Evolutionary conservation across 2,113 vertebrate species (phyloP).

Genomic region (Cisticola juncidis): DNA sequence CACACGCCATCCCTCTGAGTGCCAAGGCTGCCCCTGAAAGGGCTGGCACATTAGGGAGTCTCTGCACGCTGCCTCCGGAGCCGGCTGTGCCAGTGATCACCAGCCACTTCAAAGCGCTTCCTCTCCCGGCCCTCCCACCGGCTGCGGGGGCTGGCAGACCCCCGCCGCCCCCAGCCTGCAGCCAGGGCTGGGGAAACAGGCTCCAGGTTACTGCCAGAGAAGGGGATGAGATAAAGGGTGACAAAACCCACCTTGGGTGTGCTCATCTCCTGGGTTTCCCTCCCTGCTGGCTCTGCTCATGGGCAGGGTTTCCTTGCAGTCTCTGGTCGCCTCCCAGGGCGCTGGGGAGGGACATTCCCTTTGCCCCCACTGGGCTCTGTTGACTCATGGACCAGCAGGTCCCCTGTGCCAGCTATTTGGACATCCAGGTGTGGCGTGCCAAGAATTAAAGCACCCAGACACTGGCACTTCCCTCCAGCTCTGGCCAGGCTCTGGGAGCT

Average conservation of each 20-base stretch:
- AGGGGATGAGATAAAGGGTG: not conserved
- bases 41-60: constrained; percentile 33
- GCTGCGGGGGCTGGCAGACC: not conserved
- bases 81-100: constrained; percentile 46
- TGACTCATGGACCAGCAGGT: not conserved
- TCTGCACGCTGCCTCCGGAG: constrained; percentile 54
- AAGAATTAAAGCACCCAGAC: not conserved
- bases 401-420: not conserved
- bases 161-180: not conserved
- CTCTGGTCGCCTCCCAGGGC: not conserved
- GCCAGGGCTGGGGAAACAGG: not conserved
- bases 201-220: not conserved
- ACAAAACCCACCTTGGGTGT: not conserved
- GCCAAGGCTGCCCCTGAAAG: constrained; percentile 54
- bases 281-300: accelerated
- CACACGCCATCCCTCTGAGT: constrained; percentile 31
- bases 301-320: not conserved
- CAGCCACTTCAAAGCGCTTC: constrained; percentile 65
- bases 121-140: constrained; percentile 36
- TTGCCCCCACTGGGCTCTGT: not conserved
- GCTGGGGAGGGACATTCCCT: not conserved
- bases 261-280: not conserved
- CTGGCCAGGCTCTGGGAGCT: not conserved
- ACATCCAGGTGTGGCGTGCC: not conserved
- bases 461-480: not conserved